Conservation (phyloP, 2,797 vertebrate genomes). For the Cuculus canorus region DNA sequence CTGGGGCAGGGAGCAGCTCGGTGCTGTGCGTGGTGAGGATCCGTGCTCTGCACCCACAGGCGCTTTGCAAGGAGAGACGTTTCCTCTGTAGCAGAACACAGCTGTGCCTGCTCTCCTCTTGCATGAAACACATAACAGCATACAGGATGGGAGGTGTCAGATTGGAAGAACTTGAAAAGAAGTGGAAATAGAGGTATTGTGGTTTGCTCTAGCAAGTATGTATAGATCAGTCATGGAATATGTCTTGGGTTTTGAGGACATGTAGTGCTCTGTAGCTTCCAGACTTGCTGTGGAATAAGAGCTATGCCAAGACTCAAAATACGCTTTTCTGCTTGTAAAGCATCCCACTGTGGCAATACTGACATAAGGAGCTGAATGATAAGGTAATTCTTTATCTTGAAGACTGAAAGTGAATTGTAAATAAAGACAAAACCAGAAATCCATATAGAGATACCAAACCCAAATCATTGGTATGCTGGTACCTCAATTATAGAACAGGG, state of each 20-base stretch:
- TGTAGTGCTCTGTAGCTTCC: neutral
- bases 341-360: neutral
- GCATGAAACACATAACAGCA: accelerated
- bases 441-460: neutral
- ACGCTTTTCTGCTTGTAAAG: neutral
- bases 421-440: neutral
- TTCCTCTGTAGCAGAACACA: neutral
- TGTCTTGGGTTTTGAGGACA: neutral
- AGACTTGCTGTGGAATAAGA: neutral
- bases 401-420: neutral
- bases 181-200: neutral
- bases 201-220: neutral
- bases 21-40: neutral
- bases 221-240: accelerated
- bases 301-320: neutral
- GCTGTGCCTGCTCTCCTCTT: neutral
- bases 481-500: neutral
- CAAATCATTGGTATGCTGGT: accelerated
- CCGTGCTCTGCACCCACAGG: accelerated
- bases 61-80: accelerated
- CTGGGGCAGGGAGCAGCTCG: neutral
- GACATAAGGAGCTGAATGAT: neutral
- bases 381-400: neutral
- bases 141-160: neutral
- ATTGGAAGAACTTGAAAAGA: neutral